Evolutionary conservation across 2,888 invertebrate genomes (phyloP).

Genomic region (Acronicta psi): DNA sequence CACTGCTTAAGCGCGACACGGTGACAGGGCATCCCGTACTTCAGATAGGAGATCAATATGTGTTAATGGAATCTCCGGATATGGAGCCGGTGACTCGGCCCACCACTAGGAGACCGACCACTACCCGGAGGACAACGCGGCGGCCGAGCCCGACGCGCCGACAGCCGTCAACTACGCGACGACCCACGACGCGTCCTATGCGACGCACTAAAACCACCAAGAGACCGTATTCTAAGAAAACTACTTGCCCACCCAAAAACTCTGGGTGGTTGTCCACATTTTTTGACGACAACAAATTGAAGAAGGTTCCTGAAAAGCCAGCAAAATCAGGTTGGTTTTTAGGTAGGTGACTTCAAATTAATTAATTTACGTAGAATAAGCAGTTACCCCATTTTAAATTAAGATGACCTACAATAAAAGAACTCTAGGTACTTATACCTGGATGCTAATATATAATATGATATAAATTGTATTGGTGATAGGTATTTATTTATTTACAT

Average conservation of each 20-base stretch:
- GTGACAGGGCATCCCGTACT: constrained; percentile 59
- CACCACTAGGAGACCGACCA: constrained; percentile 60
- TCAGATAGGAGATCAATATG: constrained; percentile 67
- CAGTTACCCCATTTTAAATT: not conserved
- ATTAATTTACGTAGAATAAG: constrained; percentile 1
- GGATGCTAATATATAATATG: too few species aligned
- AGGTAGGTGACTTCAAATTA: constrained; percentile 67
- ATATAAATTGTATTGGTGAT: too few species aligned
- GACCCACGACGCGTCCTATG: constrained; percentile 55
- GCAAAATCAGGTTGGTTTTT: constrained; percentile 80
- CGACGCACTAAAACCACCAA: constrained; percentile 72
- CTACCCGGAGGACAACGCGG: constrained; percentile 61
- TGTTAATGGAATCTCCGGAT: constrained; percentile 66
- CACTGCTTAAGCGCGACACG: constrained; percentile 55
- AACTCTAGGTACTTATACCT: too few species aligned
- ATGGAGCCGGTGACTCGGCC: constrained; percentile 48
- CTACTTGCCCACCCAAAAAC: constrained; percentile 72
- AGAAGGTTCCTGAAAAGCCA: constrained; percentile 70
- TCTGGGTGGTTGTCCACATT: constrained; percentile 77
- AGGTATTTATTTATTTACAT: too few species aligned
- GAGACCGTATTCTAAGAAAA: constrained; percentile 66
- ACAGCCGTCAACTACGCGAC: constrained; percentile 55
- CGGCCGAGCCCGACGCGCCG: constrained; percentile 55
- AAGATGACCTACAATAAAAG: too few species aligned
- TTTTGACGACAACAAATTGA: constrained; percentile 71